phyloP scores from a whole-genome alignment of 2,888 invertebrate species.

The Acanthosoma haemorrhoidale region DNA sequence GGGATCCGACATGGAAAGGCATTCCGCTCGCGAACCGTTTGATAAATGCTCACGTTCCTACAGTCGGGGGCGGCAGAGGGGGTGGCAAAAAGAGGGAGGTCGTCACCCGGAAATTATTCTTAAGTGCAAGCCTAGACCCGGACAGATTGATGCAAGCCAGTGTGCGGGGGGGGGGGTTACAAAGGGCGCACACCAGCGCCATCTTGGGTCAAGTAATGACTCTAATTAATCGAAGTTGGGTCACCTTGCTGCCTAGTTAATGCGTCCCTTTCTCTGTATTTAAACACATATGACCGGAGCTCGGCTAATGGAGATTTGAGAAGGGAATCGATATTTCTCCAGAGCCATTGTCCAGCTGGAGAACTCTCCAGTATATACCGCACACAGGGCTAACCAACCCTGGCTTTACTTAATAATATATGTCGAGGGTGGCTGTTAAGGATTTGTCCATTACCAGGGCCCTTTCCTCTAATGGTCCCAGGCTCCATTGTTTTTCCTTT shows the following conservation, averaged over 20 bases:
- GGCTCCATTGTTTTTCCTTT: constrained; percentile 17
- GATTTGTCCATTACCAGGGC: constrained; percentile 14
- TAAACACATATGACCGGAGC: constrained; percentile 38
- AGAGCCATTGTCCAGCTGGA: background rate
- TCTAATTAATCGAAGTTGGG: constrained; percentile 52
- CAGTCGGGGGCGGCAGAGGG: background rate
- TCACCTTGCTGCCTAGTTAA: constrained; percentile 48
- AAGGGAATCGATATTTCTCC: background rate
- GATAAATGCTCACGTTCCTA: background rate
- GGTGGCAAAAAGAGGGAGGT: background rate
- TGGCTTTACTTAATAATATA: constrained; percentile 24
- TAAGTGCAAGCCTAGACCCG: too few relatives aligned
- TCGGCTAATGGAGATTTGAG: background rate
- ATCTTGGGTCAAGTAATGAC: constrained; percentile 49
- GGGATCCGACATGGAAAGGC: background rate
- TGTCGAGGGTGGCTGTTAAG: background rate
- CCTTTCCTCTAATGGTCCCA: constrained; percentile 6
- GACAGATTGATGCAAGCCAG: too few relatives aligned
- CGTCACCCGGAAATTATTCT: background rate
- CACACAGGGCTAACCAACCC: background rate
- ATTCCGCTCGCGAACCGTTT: background rate
- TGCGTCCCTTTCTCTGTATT: constrained; percentile 50
- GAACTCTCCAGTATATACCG: background rate
- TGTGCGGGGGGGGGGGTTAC: background rate
- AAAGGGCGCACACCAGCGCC: constrained; percentile 8